Percentiles rank a stretch among this genome's conserved stretches.
Conservation (phyloP, 1,140 invertebrate genomes). For the Bombus waltoni region DNA sequence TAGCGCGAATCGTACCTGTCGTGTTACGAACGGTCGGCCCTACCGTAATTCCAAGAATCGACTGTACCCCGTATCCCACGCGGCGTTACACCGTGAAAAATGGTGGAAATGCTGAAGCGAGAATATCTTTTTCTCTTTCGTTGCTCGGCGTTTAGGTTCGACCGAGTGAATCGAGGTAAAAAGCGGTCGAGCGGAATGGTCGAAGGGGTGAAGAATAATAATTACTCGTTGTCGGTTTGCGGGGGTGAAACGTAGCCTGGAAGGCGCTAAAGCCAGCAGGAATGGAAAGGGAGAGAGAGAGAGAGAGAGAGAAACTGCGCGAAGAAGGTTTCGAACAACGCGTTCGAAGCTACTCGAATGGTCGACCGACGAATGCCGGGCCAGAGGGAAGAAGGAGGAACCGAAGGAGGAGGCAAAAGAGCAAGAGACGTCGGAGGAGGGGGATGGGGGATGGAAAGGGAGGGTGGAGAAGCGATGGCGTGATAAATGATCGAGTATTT, state of each 20-base stretch:
- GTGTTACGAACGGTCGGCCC: no score
- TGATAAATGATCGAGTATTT: conserved; percentile 84
- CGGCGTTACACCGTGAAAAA: conserved; percentile 14
- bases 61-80: no score
- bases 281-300: conserved; percentile 24
- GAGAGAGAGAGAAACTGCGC: conserved; percentile 7
- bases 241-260: conserved; percentile 20
- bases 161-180: conserved; percentile 35
- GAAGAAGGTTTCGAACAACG: conserved; percentile 1
- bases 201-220: conserved; percentile 60
- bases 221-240: conserved; percentile 44
- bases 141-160: not conserved
- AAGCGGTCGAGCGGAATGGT: not conserved
- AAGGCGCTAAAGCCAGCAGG: not conserved
- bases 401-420: conserved; percentile 44
- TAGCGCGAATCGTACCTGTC: no score
- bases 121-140: not conserved
- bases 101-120: not conserved
- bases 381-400: conserved; percentile 45
- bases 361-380: conserved; percentile 45
- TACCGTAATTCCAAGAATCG: not conserved
- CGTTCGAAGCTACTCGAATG: conserved; percentile 44
- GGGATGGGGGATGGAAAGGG: not conserved
- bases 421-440: conserved; percentile 14
- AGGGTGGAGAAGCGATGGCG: conserved; percentile 72